phyloP scores from a whole-genome alignment of 2,888 invertebrate species.

The Silvanus unidentatus region DNA sequence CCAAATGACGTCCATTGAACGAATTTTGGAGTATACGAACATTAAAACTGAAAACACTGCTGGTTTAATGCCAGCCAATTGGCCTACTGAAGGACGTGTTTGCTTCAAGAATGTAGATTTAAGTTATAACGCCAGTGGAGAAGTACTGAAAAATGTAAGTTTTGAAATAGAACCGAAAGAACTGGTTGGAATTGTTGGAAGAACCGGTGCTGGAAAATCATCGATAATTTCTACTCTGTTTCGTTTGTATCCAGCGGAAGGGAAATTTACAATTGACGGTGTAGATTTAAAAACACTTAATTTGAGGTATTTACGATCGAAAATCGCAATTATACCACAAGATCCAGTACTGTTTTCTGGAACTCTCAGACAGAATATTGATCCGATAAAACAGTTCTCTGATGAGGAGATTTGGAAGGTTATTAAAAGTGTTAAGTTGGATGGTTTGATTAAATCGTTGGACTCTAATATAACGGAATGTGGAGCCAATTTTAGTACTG shows the following conservation, averaged over 20 bases:
- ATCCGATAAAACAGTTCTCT: slow-evolving; percentile 72
- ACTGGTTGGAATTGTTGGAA: slow-evolving; percentile 71
- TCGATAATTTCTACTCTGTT: slow-evolving; percentile 69
- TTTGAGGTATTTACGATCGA: slow-evolving; percentile 63
- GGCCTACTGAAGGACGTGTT: slow-evolving; percentile 68
- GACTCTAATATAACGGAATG: slow-evolving; percentile 12
- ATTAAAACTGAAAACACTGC: slow-evolving; percentile 40
- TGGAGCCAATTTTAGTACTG: slow-evolving; percentile 46
- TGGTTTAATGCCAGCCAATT: slow-evolving; percentile 53
- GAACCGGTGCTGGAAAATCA: slow-evolving; percentile 77
- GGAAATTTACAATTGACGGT: slow-evolving; percentile 72
- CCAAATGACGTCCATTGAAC: slow-evolving; percentile 84
- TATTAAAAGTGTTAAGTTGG: slow-evolving; percentile 71
- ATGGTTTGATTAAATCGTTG: slow-evolving; percentile 44
- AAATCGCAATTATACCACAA: slow-evolving; percentile 76
- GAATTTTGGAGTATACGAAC: slow-evolving; percentile 51
- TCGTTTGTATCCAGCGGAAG: slow-evolving; percentile 68
- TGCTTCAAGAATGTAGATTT: slow-evolving; percentile 62
- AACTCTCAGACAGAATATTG: slow-evolving; percentile 77
- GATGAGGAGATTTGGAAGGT: slow-evolving; percentile 76
- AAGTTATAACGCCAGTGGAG: slow-evolving; percentile 66
- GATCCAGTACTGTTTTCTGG: slow-evolving; percentile 80
- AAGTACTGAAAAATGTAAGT: slow-evolving; percentile 65
- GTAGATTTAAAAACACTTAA: slow-evolving; percentile 62
- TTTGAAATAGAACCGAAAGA: slow-evolving; percentile 61